Evolutionary conservation across 2,888 invertebrate species (phyloP), one percentile per base, ranked within the genome.

Genomic region (Helobdella robusta): DNA sequence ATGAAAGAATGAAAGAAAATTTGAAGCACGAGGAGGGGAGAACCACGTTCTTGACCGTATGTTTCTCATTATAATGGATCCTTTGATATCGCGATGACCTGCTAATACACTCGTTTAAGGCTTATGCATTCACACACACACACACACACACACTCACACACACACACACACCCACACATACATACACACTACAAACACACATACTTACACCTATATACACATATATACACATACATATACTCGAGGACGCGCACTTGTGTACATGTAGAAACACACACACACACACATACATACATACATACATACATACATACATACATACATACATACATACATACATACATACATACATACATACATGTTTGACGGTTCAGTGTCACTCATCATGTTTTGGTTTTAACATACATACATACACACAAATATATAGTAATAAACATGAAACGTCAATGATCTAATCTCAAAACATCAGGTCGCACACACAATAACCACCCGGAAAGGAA

Each of bases 91-190:
- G n/a, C n/a, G n/a, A n/a, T n/a, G n/a, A n/a, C n/a, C n/a, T n/a
- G n/a, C n/a, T n/a, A n/a, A n/a, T n/a, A n/a, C n/a, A n/a, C n/a
- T n/a, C n/a, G n/a, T n/a, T n/a, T n/a, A n/a, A n/a, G n/a, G n/a
- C 50, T 23, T 20, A 50, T 25, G 25, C 50, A n/a, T n/a, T n/a
- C 50, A 11, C 50, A 50, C 6, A 50, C 50, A 50, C n/a, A 50
- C 50, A 50, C 50, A 6, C 8, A 50, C 6, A 50, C 50, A 50
- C 50, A 50, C 50, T 23, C 50, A 50, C 50, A 50, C 50, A 50
- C 50, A 50, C 50, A 50, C 50, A 50, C 50, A 50, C 50, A 50
- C 50, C n/a, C 50, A 50, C 50, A 50, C 50, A 50, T 25, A 50
- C 50, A 50, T 25, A 50, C 50, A 50, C 50, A 50, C 50, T 25